phyloP scores from a whole-genome alignment of 1,140 invertebrate species.

The Heliconius congener region DNA sequence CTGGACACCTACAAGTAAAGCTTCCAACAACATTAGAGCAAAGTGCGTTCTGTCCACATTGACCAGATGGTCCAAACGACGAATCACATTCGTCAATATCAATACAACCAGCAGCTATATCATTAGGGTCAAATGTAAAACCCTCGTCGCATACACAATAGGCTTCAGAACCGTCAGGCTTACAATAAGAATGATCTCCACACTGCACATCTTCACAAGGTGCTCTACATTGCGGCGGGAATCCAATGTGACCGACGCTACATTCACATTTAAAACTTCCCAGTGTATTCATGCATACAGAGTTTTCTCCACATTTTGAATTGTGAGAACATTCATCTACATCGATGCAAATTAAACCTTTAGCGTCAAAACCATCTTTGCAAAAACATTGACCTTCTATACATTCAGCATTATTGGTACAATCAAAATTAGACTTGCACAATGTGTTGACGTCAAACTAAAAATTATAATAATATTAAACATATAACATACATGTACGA shows the following conservation, averaged over 20 bases:
- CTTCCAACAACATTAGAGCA: conserved; percentile 92
- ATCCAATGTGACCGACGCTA: conserved; percentile 91
- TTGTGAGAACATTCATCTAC: conserved; percentile 91
- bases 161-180: conserved; percentile 92
- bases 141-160: conserved; percentile 96
- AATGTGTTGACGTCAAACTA: conserved; percentile 91
- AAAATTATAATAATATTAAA: conserved; percentile 40
- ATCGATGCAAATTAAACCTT: conserved; percentile 89
- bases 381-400: conserved; percentile 95
- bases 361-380: conserved; percentile 91
- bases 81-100: conserved; percentile 97
- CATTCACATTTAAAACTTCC: conserved; percentile 95
- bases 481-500: background rate
- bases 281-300: conserved; percentile 91
- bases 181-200: conserved; percentile 93
- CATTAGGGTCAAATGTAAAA: conserved; percentile 94
- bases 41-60: conserved; percentile 91
- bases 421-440: conserved; percentile 95
- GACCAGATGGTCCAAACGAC: conserved; percentile 87
- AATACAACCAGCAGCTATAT: conserved; percentile 93
- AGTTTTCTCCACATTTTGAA: conserved; percentile 88
- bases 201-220: conserved; percentile 96
- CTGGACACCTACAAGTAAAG: conserved; percentile 88
- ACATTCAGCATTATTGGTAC: conserved; percentile 95
- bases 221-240: conserved; percentile 93